A percentile compares a stretch with the other conserved stretches of the same genome.
phyloP scores from a whole-genome alignment of 2,888 invertebrate species.

The Eremobia ochroleuca region DNA sequence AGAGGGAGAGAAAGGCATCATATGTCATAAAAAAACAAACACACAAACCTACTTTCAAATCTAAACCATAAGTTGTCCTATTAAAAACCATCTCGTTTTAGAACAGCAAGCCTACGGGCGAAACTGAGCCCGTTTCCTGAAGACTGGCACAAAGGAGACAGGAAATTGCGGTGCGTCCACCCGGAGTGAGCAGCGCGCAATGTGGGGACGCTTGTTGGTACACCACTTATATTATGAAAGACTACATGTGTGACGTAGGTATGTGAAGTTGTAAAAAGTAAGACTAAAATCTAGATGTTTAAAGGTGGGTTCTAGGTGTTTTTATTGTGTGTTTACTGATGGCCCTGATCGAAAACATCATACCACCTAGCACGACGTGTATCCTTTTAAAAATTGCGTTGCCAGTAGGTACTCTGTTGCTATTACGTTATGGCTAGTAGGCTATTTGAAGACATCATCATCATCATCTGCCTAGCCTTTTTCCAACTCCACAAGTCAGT shows the following conservation, averaged over 20 bases:
- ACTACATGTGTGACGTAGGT: neutral
- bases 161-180: constrained; percentile 47
- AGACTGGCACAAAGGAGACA: constrained; percentile 37
- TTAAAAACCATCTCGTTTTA: constrained; percentile 30
- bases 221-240: neutral
- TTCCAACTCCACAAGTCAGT: too few relatives aligned
- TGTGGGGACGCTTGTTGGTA: constrained; percentile 26
- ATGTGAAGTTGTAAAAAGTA: neutral
- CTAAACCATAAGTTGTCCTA: constrained; percentile 38
- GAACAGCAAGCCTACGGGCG: constrained; percentile 26
- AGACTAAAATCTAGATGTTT: neutral
- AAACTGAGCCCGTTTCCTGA: constrained; percentile 46
- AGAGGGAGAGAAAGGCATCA: neutral
- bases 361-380: too few relatives aligned
- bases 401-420: too few relatives aligned
- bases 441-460: too few relatives aligned
- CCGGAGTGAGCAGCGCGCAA: constrained; percentile 1
- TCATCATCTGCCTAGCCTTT: too few relatives aligned
- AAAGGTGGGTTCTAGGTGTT: neutral
- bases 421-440: too few relatives aligned
- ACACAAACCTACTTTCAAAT: neutral
- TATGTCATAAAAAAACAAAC: neutral
- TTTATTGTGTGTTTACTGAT: neutral
- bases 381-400: too few relatives aligned
- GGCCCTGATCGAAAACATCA: too few relatives aligned